Base-by-base conservation (phyloP, 2,113 vertebrate species). In the Girardinichthys multiradiatus region DNA sequence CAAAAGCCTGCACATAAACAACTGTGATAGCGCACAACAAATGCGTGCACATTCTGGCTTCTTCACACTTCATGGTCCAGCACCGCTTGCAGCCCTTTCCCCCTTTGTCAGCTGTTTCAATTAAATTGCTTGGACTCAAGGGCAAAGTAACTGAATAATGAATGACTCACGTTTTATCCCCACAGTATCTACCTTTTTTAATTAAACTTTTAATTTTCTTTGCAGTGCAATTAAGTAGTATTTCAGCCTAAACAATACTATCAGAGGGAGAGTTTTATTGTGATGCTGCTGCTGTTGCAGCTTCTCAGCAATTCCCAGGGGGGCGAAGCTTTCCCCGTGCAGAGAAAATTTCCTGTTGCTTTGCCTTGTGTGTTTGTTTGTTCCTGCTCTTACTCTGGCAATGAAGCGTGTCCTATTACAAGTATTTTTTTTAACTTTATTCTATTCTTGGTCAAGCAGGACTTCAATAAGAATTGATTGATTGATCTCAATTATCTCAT, bases 121-220 rank as follows among this genome's bases (percentile, higher is more conserved):
- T 90, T 88, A 80, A 87, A 81, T 88, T 85, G 82, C 70, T n/a
- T n/a, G n/a, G n/a, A 66, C 66, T 13, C 60, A 26, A 70, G 86
- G 61, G 68, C 81, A 81, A 61, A 62, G 61, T 58, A 48, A 77
- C 74, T 92, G 69, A 93, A 94, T 94, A 90, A 94, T 93, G 65
- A 63, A 93, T 91, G 88, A 77, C 57, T 12, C 7, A 59, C 31
- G 45, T 76, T 84, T 76, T 69, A 85, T 82, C 68, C 70, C 29
- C 10, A 29, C 68, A 65, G 77, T 71, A 81, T 72, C 80, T 76
- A 24, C 75, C 79, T 64, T 72, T 85, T 85, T 81, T 74, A 77
- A 79, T 76, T 64, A 63, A 39, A 19, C 5, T 28, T 70, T 77
- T 67, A 11, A 59, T 72, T 26, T 65, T 2, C 27, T 8, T 24